A percentile compares a stretch with the other conserved stretches of the same genome.
Conservation (phyloP, 2,797 vertebrate genomes). For the Labeo calbasu region DNA sequence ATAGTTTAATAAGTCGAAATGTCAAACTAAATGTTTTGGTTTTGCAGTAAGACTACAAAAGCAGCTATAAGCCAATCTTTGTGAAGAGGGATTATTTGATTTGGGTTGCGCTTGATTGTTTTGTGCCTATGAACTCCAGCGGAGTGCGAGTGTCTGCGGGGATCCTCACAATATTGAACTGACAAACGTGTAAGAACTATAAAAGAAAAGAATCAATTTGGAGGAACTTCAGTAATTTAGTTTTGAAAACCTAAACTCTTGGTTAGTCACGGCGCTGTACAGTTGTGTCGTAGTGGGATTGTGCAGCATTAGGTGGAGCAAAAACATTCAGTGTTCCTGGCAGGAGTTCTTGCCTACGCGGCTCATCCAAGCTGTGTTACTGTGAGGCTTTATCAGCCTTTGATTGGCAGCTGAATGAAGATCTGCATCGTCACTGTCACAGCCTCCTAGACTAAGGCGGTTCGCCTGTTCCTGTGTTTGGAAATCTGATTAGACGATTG, state of each 20-base stretch:
- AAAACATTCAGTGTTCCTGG: slow-evolving; percentile 9
- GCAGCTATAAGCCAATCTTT: slow-evolving; percentile 52
- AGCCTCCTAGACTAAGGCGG: background rate
- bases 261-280: background rate
- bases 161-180: background rate
- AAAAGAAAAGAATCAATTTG: background rate
- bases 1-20: background rate
- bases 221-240: background rate
- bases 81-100: slow-evolving; percentile 60
- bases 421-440: background rate
- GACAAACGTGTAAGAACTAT: background rate
- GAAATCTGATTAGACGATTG: background rate
- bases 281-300: background rate
- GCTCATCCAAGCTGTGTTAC: slow-evolving; percentile 12
- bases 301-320: background rate
- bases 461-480: slow-evolving; percentile 10
- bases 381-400: slow-evolving; percentile 12
- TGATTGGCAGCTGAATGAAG: slow-evolving; percentile 26
- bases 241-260: background rate
- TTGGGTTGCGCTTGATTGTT: slow-evolving; percentile 27
- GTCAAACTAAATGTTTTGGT: slow-evolving; percentile 22
- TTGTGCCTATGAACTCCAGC: slow-evolving; percentile 2
- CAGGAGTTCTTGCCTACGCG: slow-evolving; percentile 11
- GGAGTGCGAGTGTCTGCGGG: background rate
- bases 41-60: slow-evolving; percentile 52